These are phyloP conservation scores for Whitmania pigra DNA, from an alignment of 1,140 invertebrate genomes.

Conservation along the genomic window DNA sequence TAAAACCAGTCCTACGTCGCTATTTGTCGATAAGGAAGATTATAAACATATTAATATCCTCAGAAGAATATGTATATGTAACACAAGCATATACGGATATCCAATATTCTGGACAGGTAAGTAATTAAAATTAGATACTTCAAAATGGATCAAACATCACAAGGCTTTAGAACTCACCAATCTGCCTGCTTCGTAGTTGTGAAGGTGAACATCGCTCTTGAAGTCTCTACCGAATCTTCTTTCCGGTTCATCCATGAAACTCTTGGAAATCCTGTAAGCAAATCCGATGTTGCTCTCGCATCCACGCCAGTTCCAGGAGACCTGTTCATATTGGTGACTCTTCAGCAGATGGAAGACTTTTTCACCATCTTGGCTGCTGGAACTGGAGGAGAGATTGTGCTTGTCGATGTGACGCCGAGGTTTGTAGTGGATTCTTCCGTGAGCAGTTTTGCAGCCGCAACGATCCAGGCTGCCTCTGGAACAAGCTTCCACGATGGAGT, in stretches of 20 bases:
- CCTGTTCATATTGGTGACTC: not conserved
- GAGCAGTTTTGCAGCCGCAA: not conserved
- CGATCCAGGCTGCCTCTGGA: not conserved
- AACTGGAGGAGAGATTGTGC: not conserved
- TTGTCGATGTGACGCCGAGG: not conserved
- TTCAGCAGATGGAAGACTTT: not conserved
- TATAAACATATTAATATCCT: no score
- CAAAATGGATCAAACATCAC: no score
- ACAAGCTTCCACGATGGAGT: not conserved
- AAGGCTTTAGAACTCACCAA: slow-evolving; percentile 1
- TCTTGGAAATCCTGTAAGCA: slow-evolving; percentile 1
- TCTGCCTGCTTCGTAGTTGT: slow-evolving; percentile 12
- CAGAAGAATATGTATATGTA: no score
- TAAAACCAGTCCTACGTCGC: no score
- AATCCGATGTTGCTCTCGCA: slow-evolving; percentile 5
- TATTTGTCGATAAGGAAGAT: no score
- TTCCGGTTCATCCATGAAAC: not conserved
- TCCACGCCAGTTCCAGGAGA: not conserved
- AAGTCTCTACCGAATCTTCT: slow-evolving; percentile 6
- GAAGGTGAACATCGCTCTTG: not conserved
- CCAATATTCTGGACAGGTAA: no score
- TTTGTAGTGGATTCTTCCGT: slow-evolving; percentile 4
- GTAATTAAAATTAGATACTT: no score
- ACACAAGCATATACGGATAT: no score
- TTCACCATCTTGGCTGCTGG: not conserved